Evolutionary conservation across 2,113 vertebrate species (phyloP), one percentile per base, ranked within the genome.

Genomic region (Crocuta crocuta): DNA sequence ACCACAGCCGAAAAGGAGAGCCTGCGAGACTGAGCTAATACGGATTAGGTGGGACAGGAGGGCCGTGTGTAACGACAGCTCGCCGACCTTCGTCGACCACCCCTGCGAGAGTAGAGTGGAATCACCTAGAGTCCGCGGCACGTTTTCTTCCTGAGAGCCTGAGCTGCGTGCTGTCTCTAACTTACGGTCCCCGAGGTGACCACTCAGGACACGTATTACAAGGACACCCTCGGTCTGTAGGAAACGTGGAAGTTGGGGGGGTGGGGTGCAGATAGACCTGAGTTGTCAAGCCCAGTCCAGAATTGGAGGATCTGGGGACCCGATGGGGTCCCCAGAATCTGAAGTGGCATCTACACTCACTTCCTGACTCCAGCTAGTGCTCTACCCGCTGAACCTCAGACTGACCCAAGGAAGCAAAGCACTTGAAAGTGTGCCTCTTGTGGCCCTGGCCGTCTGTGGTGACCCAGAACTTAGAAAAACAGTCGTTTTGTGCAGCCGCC

Each of bases 21-120:
- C 31, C 9, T 1, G 63, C 31, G 33, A 35, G 7, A 4, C 48
- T 4, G 13, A 15, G 55, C 28, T 8, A 3, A 31, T 4, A 4
- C 0, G 23, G 26, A 23, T 16, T 17, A 43, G 7, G 23, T 7
- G 4, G 19, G 33, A 26, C 55, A 13, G 8, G 39, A 26, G 8
- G 26, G 1, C 11, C 0, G 0, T 5, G 26, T 10, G 2, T 28
- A 0, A 0, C 1, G 24, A 45, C 73, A 21, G 50, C 10, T 1
- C 3, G 13, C 28, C 9, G 10, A 33, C 23, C 17, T 17, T 45
- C 0, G 7, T 10, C 24, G 26, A 17, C 31, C 53, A 48, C 48
- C 39, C 58, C 53, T 73, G 50, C 53, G 7, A 4, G 2, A 0
- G 0, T 4, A 65, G 71, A n/a, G 48, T 15, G 0, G 35, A 58